Evolutionary conservation across 2,888 invertebrate genomes (phyloP), one percentile per base, ranked within the genome.

Genomic region (Pterostichus madidus): DNA sequence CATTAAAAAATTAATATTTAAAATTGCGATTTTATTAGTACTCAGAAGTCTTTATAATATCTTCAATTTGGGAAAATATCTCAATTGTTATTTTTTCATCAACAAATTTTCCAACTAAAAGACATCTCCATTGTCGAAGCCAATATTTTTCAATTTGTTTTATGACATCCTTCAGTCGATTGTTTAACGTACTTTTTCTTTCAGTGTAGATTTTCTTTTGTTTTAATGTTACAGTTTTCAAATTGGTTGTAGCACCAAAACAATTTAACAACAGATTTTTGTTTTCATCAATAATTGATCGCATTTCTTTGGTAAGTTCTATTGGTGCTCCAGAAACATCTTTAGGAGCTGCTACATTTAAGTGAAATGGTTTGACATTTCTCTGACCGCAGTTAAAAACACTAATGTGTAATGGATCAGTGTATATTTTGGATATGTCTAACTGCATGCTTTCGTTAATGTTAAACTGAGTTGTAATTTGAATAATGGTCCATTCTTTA

Each of bases 91-190:
- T 8, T 2, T 85, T 84, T 5, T 89, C 84, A 85, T 93, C 92
- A 11, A 90, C 82, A 39, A 93, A 90, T 86, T 93, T 93, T 2
- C 94, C 94, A 5, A 93, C 90, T 11, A 94, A 90, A 73, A 94
- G 89, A 85, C 93, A 89, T 84, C 92, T 91, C 93, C 93, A 95
- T 32, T 93, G 93, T 56, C 92, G 92, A 0, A 95, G 89, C 94
- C 94, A 94, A 44, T 92, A 90, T 11, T 91, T 90, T 85, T 94
- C 93, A 88, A 94, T 91, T 77, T 92, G 91, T 61, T 91, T 91
- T 32, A 94, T 91, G 5, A 93, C 91, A 86, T 90, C 91, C 94
- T 75, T 64, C 64, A 83, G 39, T 11, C 77, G 61, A 68, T 35
- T 64, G 56, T 83, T 77, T 15, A 82, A 59, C 11, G 8, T 31